Conservation (phyloP, 2,113 vertebrate genomes). For the Zosterops lateralis region DNA sequence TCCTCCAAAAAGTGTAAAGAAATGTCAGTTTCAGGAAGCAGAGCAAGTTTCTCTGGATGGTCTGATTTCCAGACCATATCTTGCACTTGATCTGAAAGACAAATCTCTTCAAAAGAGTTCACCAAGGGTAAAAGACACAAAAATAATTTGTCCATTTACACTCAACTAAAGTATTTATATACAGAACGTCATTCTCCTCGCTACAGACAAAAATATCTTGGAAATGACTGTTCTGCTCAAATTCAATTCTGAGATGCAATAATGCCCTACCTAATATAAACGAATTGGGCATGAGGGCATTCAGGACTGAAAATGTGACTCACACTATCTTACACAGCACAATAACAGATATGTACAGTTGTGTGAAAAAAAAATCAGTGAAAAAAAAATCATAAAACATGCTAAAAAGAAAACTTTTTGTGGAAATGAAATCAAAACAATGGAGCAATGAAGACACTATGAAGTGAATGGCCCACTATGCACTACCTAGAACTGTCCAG, state of each 20-base stretch:
- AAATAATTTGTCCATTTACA: background rate
- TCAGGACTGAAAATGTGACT: background rate
- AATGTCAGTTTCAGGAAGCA: background rate
- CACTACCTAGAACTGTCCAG: background rate
- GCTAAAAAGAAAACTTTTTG: background rate
- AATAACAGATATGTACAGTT: background rate
- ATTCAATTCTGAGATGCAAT: background rate
- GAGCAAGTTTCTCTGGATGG: background rate
- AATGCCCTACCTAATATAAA: background rate
- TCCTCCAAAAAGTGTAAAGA: background rate
- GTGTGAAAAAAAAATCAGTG: accelerated
- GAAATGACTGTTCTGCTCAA: background rate
- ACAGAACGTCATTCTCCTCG: background rate
- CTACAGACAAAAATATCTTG: background rate
- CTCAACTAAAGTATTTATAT: background rate
- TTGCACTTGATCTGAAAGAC: background rate
- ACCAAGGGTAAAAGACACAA: background rate
- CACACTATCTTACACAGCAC: background rate
- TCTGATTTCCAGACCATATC: background rate
- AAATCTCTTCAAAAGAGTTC: background rate
- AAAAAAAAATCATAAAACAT: background rate
- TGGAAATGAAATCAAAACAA: background rate
- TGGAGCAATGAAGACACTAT: background rate
- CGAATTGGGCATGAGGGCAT: background rate
- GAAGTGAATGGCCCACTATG: background rate